Evolutionary conservation across 1,140 invertebrate species (phyloP).

Genomic region (Drosophila kurseongensis): DNA sequence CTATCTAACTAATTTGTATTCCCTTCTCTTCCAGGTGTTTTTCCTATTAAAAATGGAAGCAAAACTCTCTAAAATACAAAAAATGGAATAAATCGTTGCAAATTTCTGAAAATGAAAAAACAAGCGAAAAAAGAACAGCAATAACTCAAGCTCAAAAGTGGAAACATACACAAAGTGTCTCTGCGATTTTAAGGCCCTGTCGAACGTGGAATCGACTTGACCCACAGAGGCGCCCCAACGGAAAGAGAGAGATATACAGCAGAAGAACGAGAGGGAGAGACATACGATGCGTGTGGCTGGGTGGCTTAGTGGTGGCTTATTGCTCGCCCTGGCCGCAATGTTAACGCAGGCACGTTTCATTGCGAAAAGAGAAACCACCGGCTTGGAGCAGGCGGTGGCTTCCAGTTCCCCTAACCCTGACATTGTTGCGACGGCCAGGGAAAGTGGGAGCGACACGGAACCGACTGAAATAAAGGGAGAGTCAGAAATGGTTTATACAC

Average conservation of each 20-base stretch:
- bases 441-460: conserved; percentile 36
- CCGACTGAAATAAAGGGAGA: not conserved
- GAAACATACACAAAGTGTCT: conserved; percentile 2
- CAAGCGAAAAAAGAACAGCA: conserved; percentile 20
- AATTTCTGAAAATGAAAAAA: conserved; percentile 23
- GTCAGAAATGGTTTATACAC: not conserved
- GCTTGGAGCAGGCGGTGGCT: conserved; percentile 38
- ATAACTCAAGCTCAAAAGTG: conserved; percentile 26
- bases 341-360: conserved; percentile 68
- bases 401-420: conserved; percentile 63
- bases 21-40: conserved; percentile 21
- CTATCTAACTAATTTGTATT: conserved; percentile 13
- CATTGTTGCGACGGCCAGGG: conserved; percentile 52
- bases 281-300: conserved; percentile 52
- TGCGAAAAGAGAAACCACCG: conserved; percentile 73
- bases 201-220: conserved; percentile 50
- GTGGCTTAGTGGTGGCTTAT: conserved; percentile 36
- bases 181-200: conserved; percentile 50
- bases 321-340: conserved; percentile 50
- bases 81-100: conserved; percentile 35
- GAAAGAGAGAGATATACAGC: conserved; percentile 12
- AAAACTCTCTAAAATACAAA: conserved; percentile 29
- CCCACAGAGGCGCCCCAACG: conserved; percentile 10
- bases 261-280: conserved; percentile 16
- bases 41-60: conserved; percentile 17